These are phyloP conservation scores for Pelobates cultripes DNA, from an alignment of 2,797 vertebrate species.

Conservation along the genomic window DNA sequence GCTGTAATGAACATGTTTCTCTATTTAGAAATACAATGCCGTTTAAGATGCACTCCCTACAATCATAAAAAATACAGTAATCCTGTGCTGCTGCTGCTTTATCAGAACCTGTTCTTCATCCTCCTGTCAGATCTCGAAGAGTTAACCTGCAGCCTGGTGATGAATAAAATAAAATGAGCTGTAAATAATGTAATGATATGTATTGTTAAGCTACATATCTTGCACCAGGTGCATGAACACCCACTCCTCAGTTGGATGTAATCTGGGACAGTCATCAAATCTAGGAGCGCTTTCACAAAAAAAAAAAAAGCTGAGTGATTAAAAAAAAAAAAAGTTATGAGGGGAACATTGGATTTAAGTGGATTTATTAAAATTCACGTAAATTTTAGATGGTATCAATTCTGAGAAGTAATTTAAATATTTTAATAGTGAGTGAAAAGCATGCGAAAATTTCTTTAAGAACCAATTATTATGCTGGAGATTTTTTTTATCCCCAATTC, in stretches of 20 bases:
- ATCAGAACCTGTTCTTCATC: not conserved
- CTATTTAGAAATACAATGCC: constrained; percentile 78
- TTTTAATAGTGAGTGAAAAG: not conserved
- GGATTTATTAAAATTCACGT: constrained; percentile 49
- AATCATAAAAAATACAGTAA: constrained; percentile 53
- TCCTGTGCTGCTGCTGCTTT: constrained; percentile 53
- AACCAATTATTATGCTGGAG: not conserved
- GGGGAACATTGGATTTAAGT: constrained; percentile 39
- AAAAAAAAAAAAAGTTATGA: constrained; percentile 66
- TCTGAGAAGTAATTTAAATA: constrained; percentile 30
- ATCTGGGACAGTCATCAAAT: constrained; percentile 86
- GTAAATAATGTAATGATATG: constrained; percentile 91
- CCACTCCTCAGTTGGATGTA: constrained; percentile 86
- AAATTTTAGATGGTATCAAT: constrained; percentile 15
- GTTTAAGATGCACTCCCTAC: constrained; percentile 65
- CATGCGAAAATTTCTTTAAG: not conserved
- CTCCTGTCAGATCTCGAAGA: constrained; percentile 65
- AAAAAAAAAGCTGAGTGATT: constrained; percentile 72
- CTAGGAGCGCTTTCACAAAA: constrained; percentile 95
- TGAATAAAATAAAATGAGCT: constrained; percentile 82
- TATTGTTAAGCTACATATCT: constrained; percentile 87
- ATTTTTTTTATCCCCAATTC: too few relatives aligned
- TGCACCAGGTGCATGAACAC: constrained; percentile 93
- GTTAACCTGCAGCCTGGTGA: constrained; percentile 78
- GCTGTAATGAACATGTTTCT: constrained; percentile 76